A percentile compares a stretch with the other conserved stretches of the same genome.
Conservation (phyloP, 2,888 invertebrate species). For the Tachina fera region DNA sequence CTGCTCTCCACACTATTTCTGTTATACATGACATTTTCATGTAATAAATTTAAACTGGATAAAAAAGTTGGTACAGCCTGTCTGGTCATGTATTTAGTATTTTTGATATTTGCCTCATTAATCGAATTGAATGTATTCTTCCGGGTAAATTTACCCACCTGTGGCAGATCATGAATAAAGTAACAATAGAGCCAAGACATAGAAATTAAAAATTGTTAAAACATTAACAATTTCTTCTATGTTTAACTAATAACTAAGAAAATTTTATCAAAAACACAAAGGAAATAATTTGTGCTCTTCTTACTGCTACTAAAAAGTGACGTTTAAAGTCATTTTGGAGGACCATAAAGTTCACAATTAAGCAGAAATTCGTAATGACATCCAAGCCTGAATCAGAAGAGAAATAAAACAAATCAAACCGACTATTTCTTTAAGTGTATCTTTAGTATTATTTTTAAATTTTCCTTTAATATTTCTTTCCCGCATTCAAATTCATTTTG, state of each 20-base stretch:
- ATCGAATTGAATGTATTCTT: conserved; percentile 97
- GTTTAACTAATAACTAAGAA: conserved; percentile 45
- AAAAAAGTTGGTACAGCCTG: conserved; percentile 93
- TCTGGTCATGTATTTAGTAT: conserved; percentile 93
- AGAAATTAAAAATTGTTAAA: conserved; percentile 19
- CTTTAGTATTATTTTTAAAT: conserved; percentile 64
- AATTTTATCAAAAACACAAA: conserved; percentile 13
- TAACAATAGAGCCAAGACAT: conserved; percentile 19
- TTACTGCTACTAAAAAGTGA: conserved; percentile 44
- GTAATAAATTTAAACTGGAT: conserved; percentile 94
- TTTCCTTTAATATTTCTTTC: conserved; percentile 28
- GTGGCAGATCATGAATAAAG: conserved; percentile 85
- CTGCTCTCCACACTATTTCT: conserved; percentile 92
- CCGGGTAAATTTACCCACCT: conserved; percentile 94
- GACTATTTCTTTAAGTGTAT: conserved; percentile 66
- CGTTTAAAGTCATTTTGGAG: conserved; percentile 62
- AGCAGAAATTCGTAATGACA: conserved; percentile 7
- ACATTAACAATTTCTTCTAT: conserved; percentile 42
- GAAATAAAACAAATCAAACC: conserved; percentile 27
- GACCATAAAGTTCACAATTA: conserved; percentile 2
- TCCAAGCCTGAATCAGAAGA: conserved; percentile 2
- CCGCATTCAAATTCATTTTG: conserved; percentile 28
- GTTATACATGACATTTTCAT: conserved; percentile 92
- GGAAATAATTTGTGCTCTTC: not conserved
- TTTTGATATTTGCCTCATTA: conserved; percentile 93